Base-by-base conservation (phyloP, 2,797 vertebrate genomes). In the Sebastiscus albofasciatus region DNA sequence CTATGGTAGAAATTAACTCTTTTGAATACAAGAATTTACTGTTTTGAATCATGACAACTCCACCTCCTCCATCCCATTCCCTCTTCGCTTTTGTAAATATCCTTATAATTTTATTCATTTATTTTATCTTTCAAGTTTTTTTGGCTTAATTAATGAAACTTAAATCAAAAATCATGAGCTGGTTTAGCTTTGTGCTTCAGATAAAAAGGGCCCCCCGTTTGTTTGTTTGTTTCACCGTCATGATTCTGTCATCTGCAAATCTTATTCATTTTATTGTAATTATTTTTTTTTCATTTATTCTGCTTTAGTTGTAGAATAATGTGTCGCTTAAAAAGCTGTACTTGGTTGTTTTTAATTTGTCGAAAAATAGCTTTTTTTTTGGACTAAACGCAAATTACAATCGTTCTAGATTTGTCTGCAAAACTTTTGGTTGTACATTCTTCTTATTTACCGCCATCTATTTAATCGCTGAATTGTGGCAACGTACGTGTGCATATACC, bases 51-150 rank as follows among this genome's bases (percentile, higher is more conserved):
- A 83, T 87, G 72, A 70, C 67, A 65, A 33, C 56, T 67, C 34
- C 72, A 67, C 60, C 33, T 62, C 54, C 36, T 84, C 27, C 29
- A 31, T 72, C 77, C 61, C 56, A 20, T 56, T 70, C 67, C 39
- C 67, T 33, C 65, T 58, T 72, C n/a, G 22, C 49, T 72, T 75
- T 76, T 94, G 90, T 93, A 92, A 89, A 95, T 93, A 91, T 56
- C 70, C 46, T 74, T 81, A 82, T 70, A 27, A 58, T 72, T 72
- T 0, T 70, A 33, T 87, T 86, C 3, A 18, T 86, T 84, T 67
- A 10, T 83, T 81, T 80, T 62, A 18, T 68, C n/a, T 77, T 84
- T 79, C 8, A 31, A 61, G 5, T 60, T 80, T 60, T 60, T 80
- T 89, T 83, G 69, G 33, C 56, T 75, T 67, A 13, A 33, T 79